Percentiles rank a stretch among this genome's conserved stretches.
phyloP scores from a whole-genome alignment of 2,797 vertebrate genomes.

The Otolemur crassicaudatus region DNA sequence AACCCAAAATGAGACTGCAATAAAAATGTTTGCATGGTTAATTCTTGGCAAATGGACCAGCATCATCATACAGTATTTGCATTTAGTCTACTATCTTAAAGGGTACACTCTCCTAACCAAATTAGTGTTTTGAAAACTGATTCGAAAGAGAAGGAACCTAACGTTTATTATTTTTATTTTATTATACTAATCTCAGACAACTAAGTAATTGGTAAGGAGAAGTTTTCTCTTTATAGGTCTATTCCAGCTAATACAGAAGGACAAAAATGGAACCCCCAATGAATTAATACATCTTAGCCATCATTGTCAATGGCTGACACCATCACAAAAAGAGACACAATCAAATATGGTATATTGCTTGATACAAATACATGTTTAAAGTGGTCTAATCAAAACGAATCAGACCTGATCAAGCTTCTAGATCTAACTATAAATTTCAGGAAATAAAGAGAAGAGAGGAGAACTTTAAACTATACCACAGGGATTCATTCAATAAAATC shows the following conservation, averaged over 20 bases:
- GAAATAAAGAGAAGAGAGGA: neutral
- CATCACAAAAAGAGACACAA: neutral
- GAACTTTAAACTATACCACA: neutral
- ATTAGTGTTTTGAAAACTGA: slow-evolving; percentile 6
- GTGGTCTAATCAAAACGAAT: neutral
- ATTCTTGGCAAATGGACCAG: neutral
- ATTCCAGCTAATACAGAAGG: neutral
- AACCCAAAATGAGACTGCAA: neutral
- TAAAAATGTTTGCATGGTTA: neutral
- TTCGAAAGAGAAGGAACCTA: neutral
- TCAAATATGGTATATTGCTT: neutral
- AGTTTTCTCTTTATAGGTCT: neutral
- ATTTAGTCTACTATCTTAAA: neutral
- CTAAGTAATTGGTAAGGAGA: neutral
- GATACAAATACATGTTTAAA: neutral
- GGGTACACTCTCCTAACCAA: neutral
- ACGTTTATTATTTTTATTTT: neutral
- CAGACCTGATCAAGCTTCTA: neutral
- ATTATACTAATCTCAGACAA: neutral
- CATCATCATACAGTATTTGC: neutral
- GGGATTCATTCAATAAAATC: neutral
- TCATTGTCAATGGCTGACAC: neutral
- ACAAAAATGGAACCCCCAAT: neutral
- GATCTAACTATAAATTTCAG: neutral
- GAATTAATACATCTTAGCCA: neutral